Evolutionary conservation across 2,113 vertebrate species (phyloP), one percentile per base, ranked within the genome.

Genomic region (Platycercus adscitus): DNA sequence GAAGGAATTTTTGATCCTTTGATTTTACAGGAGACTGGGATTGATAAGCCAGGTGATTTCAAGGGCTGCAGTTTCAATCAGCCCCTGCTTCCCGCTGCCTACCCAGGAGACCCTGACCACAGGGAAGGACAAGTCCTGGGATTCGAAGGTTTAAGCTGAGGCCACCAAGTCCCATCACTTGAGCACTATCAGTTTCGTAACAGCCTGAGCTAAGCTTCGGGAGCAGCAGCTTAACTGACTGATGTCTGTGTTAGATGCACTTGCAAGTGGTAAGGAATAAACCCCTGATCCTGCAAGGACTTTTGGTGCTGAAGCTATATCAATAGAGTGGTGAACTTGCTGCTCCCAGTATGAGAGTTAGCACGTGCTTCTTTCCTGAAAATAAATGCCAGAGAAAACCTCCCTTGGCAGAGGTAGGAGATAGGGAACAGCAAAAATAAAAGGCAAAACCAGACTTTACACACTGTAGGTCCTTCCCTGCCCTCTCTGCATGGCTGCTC

Each of bases 1-100:
- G 92, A 87, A 95, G 78, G 83, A 69, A 61, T 93, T 94, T 89
- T 92, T 97, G 86, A 96, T 95, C 95, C 86, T 91, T 92, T 92
- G 88, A 97, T 97, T 96, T 97, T 97, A 94, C 96, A 97, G 96
- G 83, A 95, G 96, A 96, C 92, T 97, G 96, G 49, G 63, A 96
- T 89, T 85, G 93, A 63, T 97, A 97, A 97, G 91, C 96, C 17
- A 0, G 46, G 88, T 93, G 92, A 96, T 97, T 96, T 97, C 91
- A 96, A 95, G 81, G 86, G 81, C 77, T 94, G 83, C 78, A 66
- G 86, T 92, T 96, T 97, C 96, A 96, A 96, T 97, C 92, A 96
- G 65, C 49, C 0, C 8, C 53, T 35, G 8, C 66, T 82, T 58
- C 69, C 47, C 1, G 6, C 70, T 80, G 70, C 69, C 46, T 46